Evolutionary conservation across 2,797 vertebrate genomes (phyloP).

Genomic region (Iguana delicatissima): DNA sequence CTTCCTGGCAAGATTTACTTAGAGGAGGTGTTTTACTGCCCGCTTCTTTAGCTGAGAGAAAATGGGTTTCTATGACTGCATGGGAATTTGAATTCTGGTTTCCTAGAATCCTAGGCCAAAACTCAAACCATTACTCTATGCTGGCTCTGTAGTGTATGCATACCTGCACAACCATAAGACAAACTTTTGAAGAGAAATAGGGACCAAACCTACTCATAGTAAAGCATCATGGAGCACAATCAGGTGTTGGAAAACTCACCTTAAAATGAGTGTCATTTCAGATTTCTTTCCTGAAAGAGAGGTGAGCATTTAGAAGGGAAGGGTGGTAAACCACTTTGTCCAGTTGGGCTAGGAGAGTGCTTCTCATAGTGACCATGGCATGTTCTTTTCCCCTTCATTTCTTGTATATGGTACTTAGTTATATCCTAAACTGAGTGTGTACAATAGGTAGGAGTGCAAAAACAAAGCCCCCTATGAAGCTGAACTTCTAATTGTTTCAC

Average conservation of each 20-base stretch:
- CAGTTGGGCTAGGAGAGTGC: not conserved
- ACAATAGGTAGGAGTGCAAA: too few relatives aligned
- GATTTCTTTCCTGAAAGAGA: not conserved
- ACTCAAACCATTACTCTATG: too few relatives aligned
- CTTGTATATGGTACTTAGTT: not conserved
- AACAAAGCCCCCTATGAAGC: too few relatives aligned
- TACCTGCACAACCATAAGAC: not conserved
- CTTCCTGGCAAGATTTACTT: too few relatives aligned
- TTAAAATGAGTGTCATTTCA: not conserved
- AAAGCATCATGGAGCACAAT: not conserved
- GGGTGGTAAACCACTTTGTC: not conserved
- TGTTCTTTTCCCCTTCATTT: not conserved
- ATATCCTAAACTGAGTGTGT: too few relatives aligned
- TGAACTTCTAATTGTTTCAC: too few relatives aligned
- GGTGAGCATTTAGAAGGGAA: not conserved
- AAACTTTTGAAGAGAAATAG: not conserved
- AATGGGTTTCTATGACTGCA: too few relatives aligned
- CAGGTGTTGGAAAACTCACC: not conserved
- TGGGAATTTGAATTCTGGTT: too few relatives aligned
- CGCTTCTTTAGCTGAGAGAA: too few relatives aligned
- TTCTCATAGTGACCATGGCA: not conserved
- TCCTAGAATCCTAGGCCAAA: too few relatives aligned
- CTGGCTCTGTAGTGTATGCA: not conserved
- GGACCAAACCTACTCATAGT: not conserved
- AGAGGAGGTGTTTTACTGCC: too few relatives aligned